Percentiles rank a stretch among this genome's conserved stretches.
phyloP scores from a whole-genome alignment of 2,888 invertebrate species.

The Dascillus cervinus region DNA sequence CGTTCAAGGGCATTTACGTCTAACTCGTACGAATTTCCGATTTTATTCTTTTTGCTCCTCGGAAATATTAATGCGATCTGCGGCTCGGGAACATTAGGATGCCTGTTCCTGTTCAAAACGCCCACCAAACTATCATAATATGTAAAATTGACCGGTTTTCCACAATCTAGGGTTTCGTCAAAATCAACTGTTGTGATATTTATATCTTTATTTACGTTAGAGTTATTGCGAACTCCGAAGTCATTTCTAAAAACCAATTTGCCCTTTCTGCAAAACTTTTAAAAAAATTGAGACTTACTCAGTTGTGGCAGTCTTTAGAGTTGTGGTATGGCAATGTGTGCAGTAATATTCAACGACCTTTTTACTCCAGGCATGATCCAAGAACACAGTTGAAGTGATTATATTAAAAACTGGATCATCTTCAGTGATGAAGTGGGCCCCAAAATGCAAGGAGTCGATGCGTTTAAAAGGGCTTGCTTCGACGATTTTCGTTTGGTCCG shows the following conservation, averaged over 20 bases:
- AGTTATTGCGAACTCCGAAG: not conserved
- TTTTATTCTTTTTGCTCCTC: slow-evolving; percentile 52
- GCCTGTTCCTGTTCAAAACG: slow-evolving; percentile 72
- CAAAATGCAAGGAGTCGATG: slow-evolving; percentile 37
- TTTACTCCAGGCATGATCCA: slow-evolving; percentile 60
- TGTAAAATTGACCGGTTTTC: slow-evolving; percentile 79
- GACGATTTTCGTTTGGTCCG: slow-evolving; percentile 67
- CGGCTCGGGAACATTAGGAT: slow-evolving; percentile 80
- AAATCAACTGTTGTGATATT: slow-evolving; percentile 30
- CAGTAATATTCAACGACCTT: slow-evolving; percentile 58
- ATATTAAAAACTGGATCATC: slow-evolving; percentile 70
- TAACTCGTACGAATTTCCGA: slow-evolving; percentile 50
- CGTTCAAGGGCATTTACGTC: slow-evolving; percentile 69
- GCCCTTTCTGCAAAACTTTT: too few relatives aligned
- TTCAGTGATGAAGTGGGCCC: slow-evolving; percentile 38
- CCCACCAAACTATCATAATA: slow-evolving; percentile 84
- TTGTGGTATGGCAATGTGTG: slow-evolving; percentile 53
- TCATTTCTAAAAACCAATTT: not conserved
- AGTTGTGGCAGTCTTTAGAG: too few relatives aligned
- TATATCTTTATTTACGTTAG: slow-evolving; percentile 5
- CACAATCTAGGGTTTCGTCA: slow-evolving; percentile 70
- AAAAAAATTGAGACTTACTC: too few relatives aligned
- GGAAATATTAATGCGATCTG: slow-evolving; percentile 71
- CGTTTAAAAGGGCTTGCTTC: slow-evolving; percentile 54
- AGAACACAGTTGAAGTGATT: slow-evolving; percentile 62